Evolutionary conservation across 2,797 vertebrate species (phyloP).

Genomic region (Gambusia yucatana): DNA sequence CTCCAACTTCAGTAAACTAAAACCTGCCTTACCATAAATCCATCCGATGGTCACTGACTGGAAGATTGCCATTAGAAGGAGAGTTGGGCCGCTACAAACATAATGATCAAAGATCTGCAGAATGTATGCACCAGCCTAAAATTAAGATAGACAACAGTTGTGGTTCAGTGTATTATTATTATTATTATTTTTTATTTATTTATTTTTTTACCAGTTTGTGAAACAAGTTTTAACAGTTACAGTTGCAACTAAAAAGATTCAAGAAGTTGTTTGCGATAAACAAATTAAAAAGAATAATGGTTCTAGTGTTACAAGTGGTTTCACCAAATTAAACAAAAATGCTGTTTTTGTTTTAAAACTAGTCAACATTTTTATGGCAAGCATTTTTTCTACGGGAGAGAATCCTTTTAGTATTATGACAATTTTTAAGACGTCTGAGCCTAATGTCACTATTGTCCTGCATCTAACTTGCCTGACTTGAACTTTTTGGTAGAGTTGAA

Average conservation of each 20-base stretch:
- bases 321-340: background rate
- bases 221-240: background rate
- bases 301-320: background rate
- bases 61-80: constrained; percentile 73
- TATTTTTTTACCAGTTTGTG: background rate
- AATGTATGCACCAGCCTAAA: constrained; percentile 73
- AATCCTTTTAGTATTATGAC: background rate
- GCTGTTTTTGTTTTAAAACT: background rate
- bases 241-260: background rate
- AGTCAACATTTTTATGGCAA: background rate
- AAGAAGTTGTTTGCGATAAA: background rate
- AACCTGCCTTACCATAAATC: constrained; percentile 72
- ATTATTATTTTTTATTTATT: no score
- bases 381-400: background rate
- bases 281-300: background rate
- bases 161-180: no score
- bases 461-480: background rate
- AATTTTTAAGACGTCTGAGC: background rate
- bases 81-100: constrained; percentile 75
- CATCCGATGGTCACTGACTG: constrained; percentile 75
- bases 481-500: background rate
- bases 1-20: background rate
- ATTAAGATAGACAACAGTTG: constrained; percentile 2
- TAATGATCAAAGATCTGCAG: constrained; percentile 80
- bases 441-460: background rate